phyloP scores from a whole-genome alignment of 2,888 invertebrate species.

The Artemia sinica region DNA sequence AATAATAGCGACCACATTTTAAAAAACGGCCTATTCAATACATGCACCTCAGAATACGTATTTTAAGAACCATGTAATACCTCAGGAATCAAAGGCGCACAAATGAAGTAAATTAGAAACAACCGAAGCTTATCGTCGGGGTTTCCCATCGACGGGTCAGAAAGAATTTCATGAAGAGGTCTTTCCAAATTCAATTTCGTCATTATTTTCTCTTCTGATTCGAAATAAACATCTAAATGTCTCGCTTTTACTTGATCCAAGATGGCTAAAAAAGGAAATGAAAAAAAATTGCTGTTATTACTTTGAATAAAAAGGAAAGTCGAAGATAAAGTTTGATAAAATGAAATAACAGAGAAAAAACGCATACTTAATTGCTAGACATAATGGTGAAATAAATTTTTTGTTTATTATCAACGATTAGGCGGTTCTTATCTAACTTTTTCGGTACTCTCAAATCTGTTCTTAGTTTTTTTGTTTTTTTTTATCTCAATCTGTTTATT shows the following conservation, averaged over 20 bases:
- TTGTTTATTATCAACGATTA: no score
- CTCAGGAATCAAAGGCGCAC: constrained; percentile 58
- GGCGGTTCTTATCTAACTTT: no score
- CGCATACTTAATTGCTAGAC: no score
- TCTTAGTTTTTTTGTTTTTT: no score
- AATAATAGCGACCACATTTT: no score
- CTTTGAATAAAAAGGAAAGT: no score
- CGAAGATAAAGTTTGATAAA: no score
- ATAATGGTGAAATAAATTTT: no score
- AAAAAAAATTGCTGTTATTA: no score
- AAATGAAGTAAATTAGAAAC: constrained; percentile 80
- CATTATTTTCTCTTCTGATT: constrained; percentile 95
- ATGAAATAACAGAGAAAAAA: no score
- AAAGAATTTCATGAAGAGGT: constrained; percentile 66
- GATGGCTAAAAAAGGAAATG: constrained; percentile 43
- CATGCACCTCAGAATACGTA: not conserved
- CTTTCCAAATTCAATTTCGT: constrained; percentile 61
- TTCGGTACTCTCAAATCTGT: no score
- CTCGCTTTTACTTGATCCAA: constrained; percentile 68
- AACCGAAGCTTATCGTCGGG: constrained; percentile 81
- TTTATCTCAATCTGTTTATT: no score
- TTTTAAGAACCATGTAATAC: constrained; percentile 28
- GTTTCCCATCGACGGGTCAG: constrained; percentile 67
- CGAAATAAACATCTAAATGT: constrained; percentile 86
- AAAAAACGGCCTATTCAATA: not conserved